Evolutionary conservation across 2,888 invertebrate species (phyloP).

Genomic region (Catocala sponsa): DNA sequence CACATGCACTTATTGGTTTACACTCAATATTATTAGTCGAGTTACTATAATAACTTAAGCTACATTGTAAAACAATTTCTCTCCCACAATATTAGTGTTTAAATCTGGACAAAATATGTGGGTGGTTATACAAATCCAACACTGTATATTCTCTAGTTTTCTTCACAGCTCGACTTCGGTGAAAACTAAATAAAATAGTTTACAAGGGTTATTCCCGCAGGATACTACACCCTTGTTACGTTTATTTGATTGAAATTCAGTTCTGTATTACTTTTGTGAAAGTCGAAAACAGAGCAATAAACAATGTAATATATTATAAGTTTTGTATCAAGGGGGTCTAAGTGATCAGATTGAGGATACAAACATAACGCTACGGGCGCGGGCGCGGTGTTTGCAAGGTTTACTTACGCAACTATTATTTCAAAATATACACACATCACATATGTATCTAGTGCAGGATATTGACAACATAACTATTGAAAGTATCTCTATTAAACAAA

Average conservation of each 20-base stretch:
- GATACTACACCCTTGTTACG: constrained; percentile 60
- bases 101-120: constrained; percentile 16
- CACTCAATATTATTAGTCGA: constrained; percentile 14
- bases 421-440: constrained; percentile 27
- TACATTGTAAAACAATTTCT: constrained; percentile 1
- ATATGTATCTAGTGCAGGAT: constrained; percentile 31
- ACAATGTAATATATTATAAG: constrained; percentile 36
- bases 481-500: constrained; percentile 27
- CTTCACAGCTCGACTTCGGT: constrained; percentile 46
- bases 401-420: constrained; percentile 27
- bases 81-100: neutral
- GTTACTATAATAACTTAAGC: constrained; percentile 1
- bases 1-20: constrained; percentile 34
- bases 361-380: constrained; percentile 10
- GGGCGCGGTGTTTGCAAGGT: constrained; percentile 18
- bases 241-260: constrained; percentile 63
- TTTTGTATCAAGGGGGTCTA: constrained; percentile 12
- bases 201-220: constrained; percentile 67
- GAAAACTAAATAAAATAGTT: constrained; percentile 73
- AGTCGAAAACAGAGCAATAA: constrained; percentile 55
- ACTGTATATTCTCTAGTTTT: constrained; percentile 25
- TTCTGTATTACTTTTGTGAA: constrained; percentile 51
- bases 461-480: constrained; percentile 32
- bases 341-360: constrained; percentile 29
- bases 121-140: constrained; percentile 5